These are phyloP conservation scores for Oxystoma pomonae DNA, from an alignment of 2,888 invertebrate species.

Conservation along the genomic window DNA sequence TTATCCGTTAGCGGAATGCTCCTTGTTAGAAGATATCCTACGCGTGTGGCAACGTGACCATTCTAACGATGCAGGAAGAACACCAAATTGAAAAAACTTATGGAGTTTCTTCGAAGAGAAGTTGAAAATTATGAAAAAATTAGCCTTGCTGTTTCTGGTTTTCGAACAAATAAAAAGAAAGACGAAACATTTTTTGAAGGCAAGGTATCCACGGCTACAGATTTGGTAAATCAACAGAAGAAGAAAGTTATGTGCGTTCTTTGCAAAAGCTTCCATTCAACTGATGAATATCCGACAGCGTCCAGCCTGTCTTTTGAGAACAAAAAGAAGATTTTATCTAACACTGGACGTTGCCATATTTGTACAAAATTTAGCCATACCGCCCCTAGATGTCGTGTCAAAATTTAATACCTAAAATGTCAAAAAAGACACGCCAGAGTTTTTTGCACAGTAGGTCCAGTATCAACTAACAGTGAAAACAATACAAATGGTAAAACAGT, in stretches of 20 bases:
- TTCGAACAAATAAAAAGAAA: neutral
- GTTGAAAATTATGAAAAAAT: conserved; percentile 13
- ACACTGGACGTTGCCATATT: neutral
- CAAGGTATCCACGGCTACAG: neutral
- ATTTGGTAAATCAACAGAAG: neutral
- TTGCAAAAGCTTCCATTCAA: neutral
- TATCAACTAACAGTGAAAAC: neutral
- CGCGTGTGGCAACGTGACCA: neutral
- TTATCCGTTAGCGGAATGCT: neutral
- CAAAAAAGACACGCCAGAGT: neutral
- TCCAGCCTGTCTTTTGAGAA: neutral
- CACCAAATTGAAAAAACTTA: conserved; percentile 5
- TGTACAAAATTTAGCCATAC: neutral
- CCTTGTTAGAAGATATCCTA: neutral
- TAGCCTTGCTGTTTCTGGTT: conserved; percentile 5
- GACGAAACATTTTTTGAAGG: neutral
- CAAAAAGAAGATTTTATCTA: neutral
- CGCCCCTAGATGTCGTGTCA: neutral
- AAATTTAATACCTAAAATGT: neutral
- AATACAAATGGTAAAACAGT: neutral
- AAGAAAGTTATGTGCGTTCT: neutral
- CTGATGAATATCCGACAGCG: neutral
- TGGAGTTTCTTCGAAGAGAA: conserved; percentile 10
- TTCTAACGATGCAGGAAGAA: conserved; percentile 1
- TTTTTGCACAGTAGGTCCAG: neutral